Base-by-base conservation (phyloP, 1,140 invertebrate species). In the Bombyx mori region DNA sequence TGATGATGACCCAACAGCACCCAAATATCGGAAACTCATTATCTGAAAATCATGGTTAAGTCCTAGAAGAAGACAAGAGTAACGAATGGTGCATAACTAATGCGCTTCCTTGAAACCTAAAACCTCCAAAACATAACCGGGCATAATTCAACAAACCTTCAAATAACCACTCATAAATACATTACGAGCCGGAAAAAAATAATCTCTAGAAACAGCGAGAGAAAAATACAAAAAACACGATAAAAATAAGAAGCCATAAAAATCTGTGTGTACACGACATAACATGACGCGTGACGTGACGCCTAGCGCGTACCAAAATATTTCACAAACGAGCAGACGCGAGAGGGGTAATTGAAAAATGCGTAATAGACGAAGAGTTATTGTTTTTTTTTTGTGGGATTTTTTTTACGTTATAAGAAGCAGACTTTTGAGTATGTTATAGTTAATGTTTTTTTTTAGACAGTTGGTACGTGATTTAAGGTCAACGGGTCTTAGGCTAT, bases 201-300 rank as follows among this genome's bases (percentile, higher is more conserved):
- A 35, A 3, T 3, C 26, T 35, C 26, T 35, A 35, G 26, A 35
- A 35, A 35, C 26, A 35, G 26, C 26, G 26, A 5, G 26, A 35
- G 26, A 35, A 35, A 35, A 35, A 35, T 35, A 35, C 26, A 35
- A 35, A 35, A 35, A 35, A 35, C 26, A 5, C 26, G 12, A 49
- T 49, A 54, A 54, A 54, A 54, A 54, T 54, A 43, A 43, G 12
- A 42, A 12, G 8, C 52, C 42, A 54, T 54, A 42, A 42, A 43
- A 54, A 10, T 5, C 44, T 7, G 18, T 12, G 52, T 12, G 42
- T 22, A 12, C 42, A 43, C 12, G 3, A 43, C 42, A 44, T 42
- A 54, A 54, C 52, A 43, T 44, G 52, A 43, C 42, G 52, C 9
- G 52, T 44, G 52, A 44, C 52, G 42, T 42, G 35, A n/a, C 52